Evolutionary conservation across 2,888 invertebrate genomes (phyloP).

Genomic region (Mantis religiosa): DNA sequence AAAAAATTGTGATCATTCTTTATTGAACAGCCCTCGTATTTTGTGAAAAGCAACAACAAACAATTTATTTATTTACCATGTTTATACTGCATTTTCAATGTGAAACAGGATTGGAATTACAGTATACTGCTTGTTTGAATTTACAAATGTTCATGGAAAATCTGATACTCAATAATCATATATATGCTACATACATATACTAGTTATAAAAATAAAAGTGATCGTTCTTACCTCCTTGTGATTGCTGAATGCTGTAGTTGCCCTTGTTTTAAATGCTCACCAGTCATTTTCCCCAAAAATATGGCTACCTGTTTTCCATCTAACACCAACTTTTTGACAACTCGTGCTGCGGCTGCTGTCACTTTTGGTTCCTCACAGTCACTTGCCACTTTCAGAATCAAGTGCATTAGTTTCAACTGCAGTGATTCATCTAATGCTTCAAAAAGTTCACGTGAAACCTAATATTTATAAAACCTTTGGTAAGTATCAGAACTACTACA

Average conservation of each 20-base stretch:
- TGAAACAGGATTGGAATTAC: too few species aligned
- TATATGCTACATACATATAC: too few species aligned
- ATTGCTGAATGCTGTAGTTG: neutral
- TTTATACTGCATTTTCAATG: too few species aligned
- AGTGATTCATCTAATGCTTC: slow-evolving; percentile 30
- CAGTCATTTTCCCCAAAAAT: slow-evolving; percentile 31
- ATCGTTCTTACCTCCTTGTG: neutral
- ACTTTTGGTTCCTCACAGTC: slow-evolving; percentile 56
- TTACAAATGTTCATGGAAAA: too few species aligned
- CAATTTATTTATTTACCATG: too few species aligned
- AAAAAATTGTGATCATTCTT: too few species aligned
- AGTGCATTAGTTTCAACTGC: slow-evolving; percentile 29
- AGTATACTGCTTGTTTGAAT: too few species aligned
- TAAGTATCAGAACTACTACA: too few species aligned
- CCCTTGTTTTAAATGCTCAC: neutral
- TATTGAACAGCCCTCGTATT: too few species aligned
- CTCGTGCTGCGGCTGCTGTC: slow-evolving; percentile 56
- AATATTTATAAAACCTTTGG: neutral
- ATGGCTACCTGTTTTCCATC: slow-evolving; percentile 54
- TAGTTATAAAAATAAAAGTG: neutral
- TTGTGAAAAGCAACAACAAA: too few species aligned
- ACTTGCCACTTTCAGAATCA: slow-evolving; percentile 31
- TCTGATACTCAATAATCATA: too few species aligned
- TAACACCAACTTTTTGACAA: slow-evolving; percentile 63
- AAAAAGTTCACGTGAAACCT: slow-evolving; percentile 35